Base-by-base conservation (phyloP, 1,140 invertebrate species). In the Zaprionus tsacasi region DNA sequence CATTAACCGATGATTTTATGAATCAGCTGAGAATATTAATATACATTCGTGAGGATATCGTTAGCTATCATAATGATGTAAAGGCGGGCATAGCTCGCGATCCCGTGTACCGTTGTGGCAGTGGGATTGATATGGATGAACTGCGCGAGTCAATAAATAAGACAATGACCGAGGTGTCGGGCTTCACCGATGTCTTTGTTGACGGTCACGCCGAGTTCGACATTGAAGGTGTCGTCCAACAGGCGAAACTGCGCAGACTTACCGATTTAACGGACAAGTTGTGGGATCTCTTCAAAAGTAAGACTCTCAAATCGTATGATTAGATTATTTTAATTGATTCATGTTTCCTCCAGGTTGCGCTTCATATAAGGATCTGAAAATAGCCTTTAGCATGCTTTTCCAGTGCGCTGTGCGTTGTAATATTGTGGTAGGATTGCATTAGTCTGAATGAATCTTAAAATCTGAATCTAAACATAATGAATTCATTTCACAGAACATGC, bases 241-340 rank as follows among this genome's bases (percentile, higher is more conserved):
- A 79, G 21, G 79, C 78, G 11, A 82, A 85, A 65, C 33, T 70
- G 1, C 74, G 92, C 10, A 45, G 66, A 4, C 52, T 88, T 1
- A 85, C 72, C 0, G 92, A 93, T 59, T 59, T 93, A 3, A 93
- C 92, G 4, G 92, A 93, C 57, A 91, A 91, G 33, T 70, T 93
- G 0, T 93, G 92, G 92, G 89, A 92, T 15, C 59, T 92, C 12
- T 76, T 93, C 0, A 92, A 91, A 57, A 70, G 83, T 85, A 70
- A 43, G 77, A 38, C 13, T 13, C n/a, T 8, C 12, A 36, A 6
- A 54, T n/a, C 3, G 3, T 15, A 7, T 6, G 6, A 12, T 54
- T 7, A 0, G 10, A 30, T 1, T 8, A 5, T 1, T 56, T 60
- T 40, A 30, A 13, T 43, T 8, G 63, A 48, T 12, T 1, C 8